Conservation (phyloP, 2,888 invertebrate species). For the Lasioglossum pauxillum region DNA sequence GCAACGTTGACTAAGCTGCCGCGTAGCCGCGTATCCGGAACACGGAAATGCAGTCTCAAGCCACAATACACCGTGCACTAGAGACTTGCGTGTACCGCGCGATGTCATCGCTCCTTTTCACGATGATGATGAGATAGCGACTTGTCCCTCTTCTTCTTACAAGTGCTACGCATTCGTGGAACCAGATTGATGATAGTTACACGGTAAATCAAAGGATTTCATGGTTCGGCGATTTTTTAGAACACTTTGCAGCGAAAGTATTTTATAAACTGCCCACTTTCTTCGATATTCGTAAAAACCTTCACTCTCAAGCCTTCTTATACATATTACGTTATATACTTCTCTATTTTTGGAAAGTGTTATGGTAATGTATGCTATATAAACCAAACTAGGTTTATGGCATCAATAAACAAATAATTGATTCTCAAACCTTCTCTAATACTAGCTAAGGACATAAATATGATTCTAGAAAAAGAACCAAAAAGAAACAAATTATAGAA, state of each 20-base stretch:
- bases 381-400: too few relatives aligned
- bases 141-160: neutral
- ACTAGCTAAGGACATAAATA: too few relatives aligned
- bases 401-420: too few relatives aligned
- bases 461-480: too few relatives aligned
- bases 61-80: constrained; percentile 68
- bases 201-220: neutral
- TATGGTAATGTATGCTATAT: too few relatives aligned
- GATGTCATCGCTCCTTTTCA: constrained; percentile 71
- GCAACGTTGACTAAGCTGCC: constrained; percentile 38
- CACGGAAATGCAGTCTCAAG: constrained; percentile 48
- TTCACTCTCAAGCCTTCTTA: neutral
- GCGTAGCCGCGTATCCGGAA: constrained; percentile 54
- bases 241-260: neutral
- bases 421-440: too few relatives aligned
- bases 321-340: too few relatives aligned
- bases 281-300: neutral
- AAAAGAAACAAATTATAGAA: too few relatives aligned
- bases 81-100: constrained; percentile 76
- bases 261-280: neutral
- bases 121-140: constrained; percentile 45
- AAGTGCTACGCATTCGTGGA: constrained; percentile 18
- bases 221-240: neutral
- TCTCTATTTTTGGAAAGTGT: too few relatives aligned
- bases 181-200: neutral